phyloP scores from a whole-genome alignment of 2,797 vertebrate species.

The Salmo trutta region DNA sequence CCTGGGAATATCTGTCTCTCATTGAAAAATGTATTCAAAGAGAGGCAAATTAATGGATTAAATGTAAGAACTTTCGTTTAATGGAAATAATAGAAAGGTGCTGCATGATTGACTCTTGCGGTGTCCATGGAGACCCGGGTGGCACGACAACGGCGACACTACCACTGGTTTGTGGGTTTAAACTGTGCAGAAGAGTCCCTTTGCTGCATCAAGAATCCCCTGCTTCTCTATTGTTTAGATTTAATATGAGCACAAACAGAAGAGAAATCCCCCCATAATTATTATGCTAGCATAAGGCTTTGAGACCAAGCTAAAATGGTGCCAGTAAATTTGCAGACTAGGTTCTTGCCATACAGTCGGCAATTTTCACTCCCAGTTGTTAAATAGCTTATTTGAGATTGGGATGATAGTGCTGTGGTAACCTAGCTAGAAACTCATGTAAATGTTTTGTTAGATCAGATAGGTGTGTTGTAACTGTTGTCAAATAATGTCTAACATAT shows the following conservation, averaged over 20 bases:
- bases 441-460: too few species aligned
- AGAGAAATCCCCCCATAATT: not conserved
- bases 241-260: not conserved
- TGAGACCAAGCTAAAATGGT: not conserved
- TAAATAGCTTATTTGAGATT: not conserved
- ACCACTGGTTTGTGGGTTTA: not conserved
- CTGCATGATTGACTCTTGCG: not conserved
- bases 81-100: not conserved
- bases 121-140: not conserved
- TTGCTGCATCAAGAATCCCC: not conserved
- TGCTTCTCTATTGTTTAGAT: not conserved
- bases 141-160: not conserved
- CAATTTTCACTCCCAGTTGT: not conserved
- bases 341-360: not conserved
- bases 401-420: not conserved
- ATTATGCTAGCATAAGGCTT: not conserved
- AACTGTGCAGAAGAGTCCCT: not conserved
- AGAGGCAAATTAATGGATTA: conserved; percentile 4
- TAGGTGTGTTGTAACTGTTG: too few species aligned
- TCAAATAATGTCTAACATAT: too few species aligned
- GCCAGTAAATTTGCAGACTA: not conserved
- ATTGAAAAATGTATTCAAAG: not conserved
- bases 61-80: conserved; percentile 1
- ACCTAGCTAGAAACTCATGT: too few species aligned
- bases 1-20: not conserved